Conservation (phyloP, 2,888 invertebrate species). For the Stenoptilia bipunctidactyla region DNA sequence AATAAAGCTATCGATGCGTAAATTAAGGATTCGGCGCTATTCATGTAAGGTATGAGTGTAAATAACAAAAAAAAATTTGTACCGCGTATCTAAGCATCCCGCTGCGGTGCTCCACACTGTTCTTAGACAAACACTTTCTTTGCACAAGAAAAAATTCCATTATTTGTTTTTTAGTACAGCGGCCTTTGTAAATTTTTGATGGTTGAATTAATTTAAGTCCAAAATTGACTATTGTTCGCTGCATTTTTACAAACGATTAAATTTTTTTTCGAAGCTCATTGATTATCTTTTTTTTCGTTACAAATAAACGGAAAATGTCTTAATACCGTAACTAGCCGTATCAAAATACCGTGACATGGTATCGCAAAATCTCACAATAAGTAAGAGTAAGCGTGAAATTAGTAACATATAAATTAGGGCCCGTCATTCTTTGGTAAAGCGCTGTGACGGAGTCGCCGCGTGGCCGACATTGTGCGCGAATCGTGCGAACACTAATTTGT, state of each 20-base stretch:
- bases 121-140: conserved; percentile 69
- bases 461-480: conserved; percentile 43
- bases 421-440: conserved; percentile 37
- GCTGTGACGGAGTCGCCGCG: conserved; percentile 50
- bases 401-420: conserved; percentile 55
- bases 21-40: conserved; percentile 60
- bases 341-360: conserved; percentile 56
- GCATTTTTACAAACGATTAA: background rate
- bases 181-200: conserved; percentile 37
- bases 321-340: conserved; percentile 50
- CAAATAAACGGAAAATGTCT: conserved; percentile 21
- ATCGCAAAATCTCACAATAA: conserved; percentile 57
- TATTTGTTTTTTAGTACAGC: conserved; percentile 54
- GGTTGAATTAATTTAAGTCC: conserved; percentile 52
- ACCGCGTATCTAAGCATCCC: conserved; percentile 61
- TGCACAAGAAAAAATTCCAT: conserved; percentile 37
- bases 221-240: conserved; percentile 16
- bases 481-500: conserved; percentile 52
- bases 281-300: too few relatives aligned
- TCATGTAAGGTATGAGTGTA: conserved; percentile 46
- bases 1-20: conserved; percentile 64
- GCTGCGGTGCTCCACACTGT: conserved; percentile 61
- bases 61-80: conserved; percentile 42
- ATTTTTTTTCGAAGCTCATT: too few relatives aligned
- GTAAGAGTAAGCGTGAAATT: conserved; percentile 62